Conservation (phyloP, 2,888 invertebrate species). For the Lasioglossum lativentre region DNA sequence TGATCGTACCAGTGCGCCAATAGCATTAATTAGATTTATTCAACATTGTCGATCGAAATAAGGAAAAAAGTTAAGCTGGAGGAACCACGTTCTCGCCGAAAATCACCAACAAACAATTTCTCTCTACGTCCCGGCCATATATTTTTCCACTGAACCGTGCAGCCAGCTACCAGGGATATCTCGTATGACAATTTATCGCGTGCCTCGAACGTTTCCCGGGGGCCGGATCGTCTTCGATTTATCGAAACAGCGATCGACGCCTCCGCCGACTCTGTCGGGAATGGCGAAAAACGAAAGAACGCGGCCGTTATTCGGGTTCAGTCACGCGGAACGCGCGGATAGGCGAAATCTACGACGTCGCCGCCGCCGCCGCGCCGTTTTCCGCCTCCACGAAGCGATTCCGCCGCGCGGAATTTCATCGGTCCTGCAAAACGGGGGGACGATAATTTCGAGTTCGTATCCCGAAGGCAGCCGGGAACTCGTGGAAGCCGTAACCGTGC, state of each 20-base stretch:
- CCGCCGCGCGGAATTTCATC: not conserved
- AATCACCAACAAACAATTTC: not conserved
- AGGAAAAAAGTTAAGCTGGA: no score
- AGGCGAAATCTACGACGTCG: conserved; percentile 2
- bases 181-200: not conserved
- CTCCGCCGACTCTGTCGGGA: not conserved
- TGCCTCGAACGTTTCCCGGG: not conserved
- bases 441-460: not conserved
- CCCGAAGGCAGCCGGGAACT: not conserved
- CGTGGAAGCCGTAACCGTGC: not conserved
- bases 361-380: not conserved
- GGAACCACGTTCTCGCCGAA: not conserved
- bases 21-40: no score
- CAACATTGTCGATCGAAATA: no score
- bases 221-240: conserved; percentile 3
- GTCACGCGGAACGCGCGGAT: conserved; percentile 4
- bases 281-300: not conserved
- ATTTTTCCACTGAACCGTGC: not conserved
- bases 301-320: not conserved
- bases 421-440: not conserved
- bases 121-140: not conserved
- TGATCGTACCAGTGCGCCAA: no score
- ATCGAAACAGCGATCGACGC: not conserved
- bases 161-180: not conserved
- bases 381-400: not conserved